Evolutionary conservation across 1,140 invertebrate genomes (phyloP), one percentile per base, ranked within the genome.

Genomic region (Ceratoteleas bidentatus): DNA sequence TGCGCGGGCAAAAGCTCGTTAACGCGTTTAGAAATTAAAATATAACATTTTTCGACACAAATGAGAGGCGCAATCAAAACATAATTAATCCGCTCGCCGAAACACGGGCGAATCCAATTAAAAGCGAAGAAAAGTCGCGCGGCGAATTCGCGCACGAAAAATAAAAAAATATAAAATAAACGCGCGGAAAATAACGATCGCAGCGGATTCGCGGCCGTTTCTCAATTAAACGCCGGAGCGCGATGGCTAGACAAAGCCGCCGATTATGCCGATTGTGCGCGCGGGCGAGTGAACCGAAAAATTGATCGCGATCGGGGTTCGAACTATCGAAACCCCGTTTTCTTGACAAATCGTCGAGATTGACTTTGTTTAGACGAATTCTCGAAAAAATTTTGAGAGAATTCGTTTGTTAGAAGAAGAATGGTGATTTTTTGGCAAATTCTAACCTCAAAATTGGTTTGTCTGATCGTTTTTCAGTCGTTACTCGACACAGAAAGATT

Each of bases 11-110:
- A 70, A 56, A 68, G 69, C 69, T 72, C 69, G 58, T 72, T 72
- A 72, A 61, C 69, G 69, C 52, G 58, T 72, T 72, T 62, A 65
- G 53, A 65, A 65, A 57, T 58, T 49, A 64, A 58, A 74, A 74
- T 62, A 62, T 62, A 62, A 62, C 32, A 62, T 73, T 73, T 62
- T 13, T 38, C 40, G 45, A 38, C 53, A 49, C 54, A 62, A 65
- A 74, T 52, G 61, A 72, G 69, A 72, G 58, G 58, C 61, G 69
- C 58, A 62, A 74, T 74, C 70, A 62, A 65, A 65, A 62, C 61
- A 64, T 74, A 65, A 74, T 74, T 74, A 65, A 74, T 57, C 45
- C 60, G 70, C 53, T 16, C 5, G 69, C 47, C 24, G 24, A 24
- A 24, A 24, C 24, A 24, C 24, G 24, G 24, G 8, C 16, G 40